phyloP scores from a whole-genome alignment of 2,888 invertebrate species.

The Cistogaster globosa region DNA sequence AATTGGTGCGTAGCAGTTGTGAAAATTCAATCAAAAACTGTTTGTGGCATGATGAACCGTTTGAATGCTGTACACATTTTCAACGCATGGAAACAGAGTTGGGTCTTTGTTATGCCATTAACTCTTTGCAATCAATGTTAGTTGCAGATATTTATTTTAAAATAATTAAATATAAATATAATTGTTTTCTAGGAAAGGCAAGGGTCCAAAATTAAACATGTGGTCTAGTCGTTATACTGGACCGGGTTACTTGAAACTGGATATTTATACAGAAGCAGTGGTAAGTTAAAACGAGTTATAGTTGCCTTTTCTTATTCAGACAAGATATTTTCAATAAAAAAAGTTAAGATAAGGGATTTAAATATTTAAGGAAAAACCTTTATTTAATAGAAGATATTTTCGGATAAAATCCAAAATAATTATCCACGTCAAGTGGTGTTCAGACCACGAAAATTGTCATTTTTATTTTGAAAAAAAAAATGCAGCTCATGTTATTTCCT shows the following conservation, averaged over 20 bases:
- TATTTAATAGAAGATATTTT: too few relatives aligned
- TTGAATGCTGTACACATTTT: slow-evolving; percentile 88
- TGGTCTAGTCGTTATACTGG: slow-evolving; percentile 86
- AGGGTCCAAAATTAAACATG: slow-evolving; percentile 84
- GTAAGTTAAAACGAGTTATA: slow-evolving; percentile 78
- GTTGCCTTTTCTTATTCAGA: too few relatives aligned
- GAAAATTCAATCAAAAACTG: slow-evolving; percentile 85
- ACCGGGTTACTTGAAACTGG: slow-evolving; percentile 85
- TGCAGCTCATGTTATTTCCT: too few relatives aligned
- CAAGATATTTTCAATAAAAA: too few relatives aligned
- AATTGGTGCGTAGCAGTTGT: slow-evolving; percentile 86
- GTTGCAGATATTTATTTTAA: slow-evolving; percentile 20
- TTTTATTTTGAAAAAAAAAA: too few relatives aligned
- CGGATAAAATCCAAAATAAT: too few relatives aligned
- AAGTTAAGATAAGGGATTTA: too few relatives aligned
- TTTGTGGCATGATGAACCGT: slow-evolving; percentile 85
- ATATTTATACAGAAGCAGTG: slow-evolving; percentile 83
- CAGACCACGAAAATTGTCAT: too few relatives aligned
- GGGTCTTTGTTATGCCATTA: slow-evolving; percentile 87
- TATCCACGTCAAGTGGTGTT: too few relatives aligned
- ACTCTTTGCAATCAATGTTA: slow-evolving; percentile 85
- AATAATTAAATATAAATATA: background rate
- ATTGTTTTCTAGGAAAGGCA: slow-evolving; percentile 80
- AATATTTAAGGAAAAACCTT: too few relatives aligned
- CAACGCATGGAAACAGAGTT: slow-evolving; percentile 87